These are phyloP conservation scores for Pipistrellus kuhlii DNA, from an alignment of 2,797 vertebrate species.

Conservation along the genomic window DNA sequence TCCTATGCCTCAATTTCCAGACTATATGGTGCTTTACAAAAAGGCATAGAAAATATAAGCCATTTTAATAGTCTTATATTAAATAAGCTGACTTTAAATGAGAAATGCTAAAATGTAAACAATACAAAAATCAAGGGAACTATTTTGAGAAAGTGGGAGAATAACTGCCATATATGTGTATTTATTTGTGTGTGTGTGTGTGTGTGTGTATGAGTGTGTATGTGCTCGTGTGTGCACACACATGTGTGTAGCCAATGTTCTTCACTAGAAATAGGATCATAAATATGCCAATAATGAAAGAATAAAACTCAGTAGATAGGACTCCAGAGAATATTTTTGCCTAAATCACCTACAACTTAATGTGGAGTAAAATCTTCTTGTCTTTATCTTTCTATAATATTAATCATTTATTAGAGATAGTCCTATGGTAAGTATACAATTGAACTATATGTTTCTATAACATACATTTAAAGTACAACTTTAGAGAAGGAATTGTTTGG, in stretches of 20 bases:
- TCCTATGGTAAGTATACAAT: not conserved
- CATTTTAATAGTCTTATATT: not conserved
- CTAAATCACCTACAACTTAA: not conserved
- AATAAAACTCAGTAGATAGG: not conserved
- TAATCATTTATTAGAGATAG: not conserved
- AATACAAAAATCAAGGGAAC: not conserved
- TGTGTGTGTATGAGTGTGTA: not conserved
- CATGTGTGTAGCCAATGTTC: not conserved
- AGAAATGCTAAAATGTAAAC: conserved; percentile 16
- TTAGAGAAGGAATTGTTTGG: not conserved
- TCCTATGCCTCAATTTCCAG: not conserved
- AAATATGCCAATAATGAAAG: not conserved
- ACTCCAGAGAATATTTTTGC: not conserved
- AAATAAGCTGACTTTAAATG: not conserved
- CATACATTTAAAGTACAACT: not conserved
- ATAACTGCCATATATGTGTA: not conserved
- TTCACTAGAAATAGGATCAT: not conserved
- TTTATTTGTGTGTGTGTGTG: too few species aligned
- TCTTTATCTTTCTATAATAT: conserved; percentile 6
- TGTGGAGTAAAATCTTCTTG: not conserved
- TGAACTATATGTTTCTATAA: not conserved
- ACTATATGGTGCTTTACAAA: not conserved
- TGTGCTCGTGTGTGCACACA: not conserved
- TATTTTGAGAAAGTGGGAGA: not conserved
- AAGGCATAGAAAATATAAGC: not conserved